Evolutionary conservation across 2,888 invertebrate genomes (phyloP).

Genomic region (Hemaris fuciformis): DNA sequence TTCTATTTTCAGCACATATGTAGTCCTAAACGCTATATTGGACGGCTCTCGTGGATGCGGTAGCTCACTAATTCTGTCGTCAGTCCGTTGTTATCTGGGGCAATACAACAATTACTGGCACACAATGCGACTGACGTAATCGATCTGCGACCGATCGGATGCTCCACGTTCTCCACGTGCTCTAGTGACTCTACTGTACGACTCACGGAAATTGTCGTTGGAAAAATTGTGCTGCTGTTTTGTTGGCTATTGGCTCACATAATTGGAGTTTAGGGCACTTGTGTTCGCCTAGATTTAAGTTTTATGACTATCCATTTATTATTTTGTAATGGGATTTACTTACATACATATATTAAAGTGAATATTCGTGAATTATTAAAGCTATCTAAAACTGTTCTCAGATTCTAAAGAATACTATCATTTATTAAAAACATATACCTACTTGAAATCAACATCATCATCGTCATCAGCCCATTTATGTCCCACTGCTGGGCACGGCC

Average conservation of each 20-base stretch:
- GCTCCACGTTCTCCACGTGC: neutral
- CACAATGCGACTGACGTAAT: slow-evolving; percentile 1
- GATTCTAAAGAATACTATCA: too few species aligned
- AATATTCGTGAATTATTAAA: too few species aligned
- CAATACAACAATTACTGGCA: slow-evolving; percentile 8
- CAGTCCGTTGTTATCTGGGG: neutral
- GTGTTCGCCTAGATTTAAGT: neutral
- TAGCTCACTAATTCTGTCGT: neutral
- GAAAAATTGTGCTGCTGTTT: neutral
- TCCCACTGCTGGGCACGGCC: too few species aligned
- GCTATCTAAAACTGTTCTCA: too few species aligned
- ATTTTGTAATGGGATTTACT: too few species aligned
- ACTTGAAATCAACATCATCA: too few species aligned
- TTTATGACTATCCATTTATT: neutral
- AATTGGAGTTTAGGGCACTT: neutral
- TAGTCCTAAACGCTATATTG: neutral
- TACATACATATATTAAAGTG: too few species aligned
- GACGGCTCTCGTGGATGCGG: neutral
- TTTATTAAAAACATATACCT: too few species aligned
- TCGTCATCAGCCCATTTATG: too few species aligned
- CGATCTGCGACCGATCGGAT: neutral
- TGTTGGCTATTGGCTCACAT: neutral
- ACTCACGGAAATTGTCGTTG: slow-evolving; percentile 5
- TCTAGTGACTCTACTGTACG: neutral
- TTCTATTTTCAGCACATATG: too few species aligned